Evolutionary conservation across 2,888 invertebrate genomes (phyloP).

Genomic region (Nomada fucata): DNA sequence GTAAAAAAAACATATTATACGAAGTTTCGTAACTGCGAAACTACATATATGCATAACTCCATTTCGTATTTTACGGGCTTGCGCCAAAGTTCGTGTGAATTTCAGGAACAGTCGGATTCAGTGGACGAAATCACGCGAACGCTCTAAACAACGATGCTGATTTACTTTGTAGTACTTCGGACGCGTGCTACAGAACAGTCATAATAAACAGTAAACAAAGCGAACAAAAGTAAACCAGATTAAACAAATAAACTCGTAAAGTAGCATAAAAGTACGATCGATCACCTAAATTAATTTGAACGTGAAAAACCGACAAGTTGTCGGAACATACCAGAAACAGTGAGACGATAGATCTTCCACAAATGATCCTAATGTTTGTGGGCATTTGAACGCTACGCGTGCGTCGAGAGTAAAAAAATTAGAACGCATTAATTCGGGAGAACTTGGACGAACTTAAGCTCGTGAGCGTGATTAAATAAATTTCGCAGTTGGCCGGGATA

Average conservation of each 20-base stretch:
- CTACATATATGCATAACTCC: background rate
- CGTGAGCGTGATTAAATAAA: conserved; percentile 49
- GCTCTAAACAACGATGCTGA: conserved; percentile 14
- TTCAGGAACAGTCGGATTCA: conserved; percentile 3
- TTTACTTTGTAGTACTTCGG: conserved; percentile 1
- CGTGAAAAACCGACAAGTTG: too few species aligned
- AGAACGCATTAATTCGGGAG: background rate
- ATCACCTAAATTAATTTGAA: too few species aligned
- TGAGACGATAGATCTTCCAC: too few species aligned
- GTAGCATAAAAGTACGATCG: too few species aligned
- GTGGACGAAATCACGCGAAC: conserved; percentile 19
- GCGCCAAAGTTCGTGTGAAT: conserved; percentile 4
- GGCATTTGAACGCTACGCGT: background rate
- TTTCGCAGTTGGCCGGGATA: background rate
- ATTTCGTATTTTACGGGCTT: background rate
- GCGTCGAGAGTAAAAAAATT: background rate
- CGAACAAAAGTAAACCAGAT: background rate
- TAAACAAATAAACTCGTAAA: too few species aligned
- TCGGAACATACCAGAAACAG: too few species aligned
- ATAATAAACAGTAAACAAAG: background rate
- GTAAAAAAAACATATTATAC: background rate
- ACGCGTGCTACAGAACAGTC: background rate
- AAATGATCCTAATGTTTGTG: too few species aligned
- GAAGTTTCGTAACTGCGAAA: conserved; percentile 11
- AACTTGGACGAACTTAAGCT: background rate